Evolutionary conservation across 2,113 vertebrate genomes (phyloP).

Genomic region (Crotalus helleri): DNA sequence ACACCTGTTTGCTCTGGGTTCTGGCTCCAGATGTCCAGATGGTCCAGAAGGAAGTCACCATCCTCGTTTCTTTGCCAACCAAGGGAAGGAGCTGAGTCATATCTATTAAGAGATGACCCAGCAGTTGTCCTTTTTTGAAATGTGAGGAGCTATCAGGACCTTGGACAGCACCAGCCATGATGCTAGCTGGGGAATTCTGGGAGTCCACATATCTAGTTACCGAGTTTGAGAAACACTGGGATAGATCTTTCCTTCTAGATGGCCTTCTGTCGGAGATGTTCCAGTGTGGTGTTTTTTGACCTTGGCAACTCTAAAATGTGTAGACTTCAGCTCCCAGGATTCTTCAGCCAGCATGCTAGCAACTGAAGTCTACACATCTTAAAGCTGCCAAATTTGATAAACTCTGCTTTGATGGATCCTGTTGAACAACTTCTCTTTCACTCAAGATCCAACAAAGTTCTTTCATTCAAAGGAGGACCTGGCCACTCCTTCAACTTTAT

Average conservation of each 20-base stretch:
- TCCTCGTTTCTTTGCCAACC: background rate
- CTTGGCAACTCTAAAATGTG: background rate
- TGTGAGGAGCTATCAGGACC: background rate
- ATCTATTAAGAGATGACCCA: background rate
- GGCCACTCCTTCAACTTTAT: background rate
- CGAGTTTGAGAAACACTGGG: background rate
- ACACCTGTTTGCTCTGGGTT: background rate
- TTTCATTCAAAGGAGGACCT: background rate
- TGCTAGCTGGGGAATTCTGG: background rate
- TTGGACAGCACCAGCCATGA: background rate
- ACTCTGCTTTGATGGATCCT: background rate
- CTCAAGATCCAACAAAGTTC: background rate
- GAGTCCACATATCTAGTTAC: background rate
- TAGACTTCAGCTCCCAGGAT: background rate
- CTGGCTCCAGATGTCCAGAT: background rate
- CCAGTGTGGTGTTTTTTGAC: background rate
- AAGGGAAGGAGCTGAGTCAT: background rate
- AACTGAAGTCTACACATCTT: background rate
- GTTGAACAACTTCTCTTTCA: background rate
- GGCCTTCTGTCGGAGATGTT: background rate
- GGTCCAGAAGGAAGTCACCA: background rate
- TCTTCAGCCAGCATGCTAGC: background rate
- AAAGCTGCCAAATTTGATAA: background rate
- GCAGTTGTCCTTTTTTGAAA: background rate
- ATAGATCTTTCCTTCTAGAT: background rate